Evolutionary conservation across 2,888 invertebrate genomes (phyloP).

Genomic region (Machimus rusticus): DNA sequence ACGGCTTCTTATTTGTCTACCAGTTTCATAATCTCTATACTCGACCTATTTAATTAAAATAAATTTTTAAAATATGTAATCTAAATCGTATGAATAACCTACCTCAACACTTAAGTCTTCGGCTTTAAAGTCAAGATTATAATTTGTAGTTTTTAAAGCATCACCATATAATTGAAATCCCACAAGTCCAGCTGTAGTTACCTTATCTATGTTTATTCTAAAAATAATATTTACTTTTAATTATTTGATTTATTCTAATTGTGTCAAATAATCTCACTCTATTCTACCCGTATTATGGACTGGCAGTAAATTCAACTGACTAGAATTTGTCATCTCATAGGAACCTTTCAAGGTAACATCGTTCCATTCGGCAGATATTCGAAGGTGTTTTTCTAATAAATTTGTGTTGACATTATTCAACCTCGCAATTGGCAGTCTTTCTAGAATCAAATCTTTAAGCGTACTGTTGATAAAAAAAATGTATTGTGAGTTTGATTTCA

Average conservation of each 20-base stretch:
- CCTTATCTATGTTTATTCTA: constrained; percentile 44
- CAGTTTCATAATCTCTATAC: constrained; percentile 27
- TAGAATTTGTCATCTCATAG: constrained; percentile 45
- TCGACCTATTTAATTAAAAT: constrained; percentile 32
- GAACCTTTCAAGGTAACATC: constrained; percentile 40
- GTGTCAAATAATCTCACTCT: constrained; percentile 22
- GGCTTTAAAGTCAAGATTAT: constrained; percentile 40
- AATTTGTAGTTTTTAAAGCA: constrained; percentile 44
- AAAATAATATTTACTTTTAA: not conserved
- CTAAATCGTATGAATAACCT: not conserved
- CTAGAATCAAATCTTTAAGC: constrained; percentile 42
- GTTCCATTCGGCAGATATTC: constrained; percentile 44
- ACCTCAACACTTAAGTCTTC: constrained; percentile 42
- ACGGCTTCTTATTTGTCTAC: not conserved
- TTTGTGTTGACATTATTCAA: constrained; percentile 43
- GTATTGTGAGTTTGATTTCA: too few species aligned
- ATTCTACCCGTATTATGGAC: constrained; percentile 42
- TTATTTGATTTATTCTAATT: not conserved
- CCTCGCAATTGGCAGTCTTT: constrained; percentile 38
- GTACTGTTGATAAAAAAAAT: constrained; percentile 25
- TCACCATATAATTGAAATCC: constrained; percentile 43
- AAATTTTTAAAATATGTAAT: not conserved
- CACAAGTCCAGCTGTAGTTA: constrained; percentile 33
- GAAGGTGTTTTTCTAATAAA: constrained; percentile 42
- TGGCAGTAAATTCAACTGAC: constrained; percentile 45